Conservation (phyloP, 53 echinoderm and acorn worm genomes). For the Pentamera pediparva region DNA sequence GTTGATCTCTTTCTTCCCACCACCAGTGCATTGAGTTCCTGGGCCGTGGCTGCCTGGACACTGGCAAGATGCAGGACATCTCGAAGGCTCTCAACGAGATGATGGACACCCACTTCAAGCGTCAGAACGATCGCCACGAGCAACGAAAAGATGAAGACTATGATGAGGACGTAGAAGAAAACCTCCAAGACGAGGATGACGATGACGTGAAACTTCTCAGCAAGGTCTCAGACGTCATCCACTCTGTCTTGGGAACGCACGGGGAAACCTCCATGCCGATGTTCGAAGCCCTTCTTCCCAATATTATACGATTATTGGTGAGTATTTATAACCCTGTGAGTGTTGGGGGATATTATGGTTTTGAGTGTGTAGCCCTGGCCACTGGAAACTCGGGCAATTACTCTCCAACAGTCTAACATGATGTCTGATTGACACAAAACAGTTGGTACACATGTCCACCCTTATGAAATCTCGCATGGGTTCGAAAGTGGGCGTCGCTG, state of each 20-base stretch:
- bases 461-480: too few relatives aligned
- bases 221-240: slow-evolving; percentile 81
- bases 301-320: slow-evolving; percentile 75
- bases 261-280: slow-evolving; percentile 55
- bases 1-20: neutral
- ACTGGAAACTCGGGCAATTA: too few relatives aligned
- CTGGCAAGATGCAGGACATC: slow-evolving; percentile 67
- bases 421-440: too few relatives aligned
- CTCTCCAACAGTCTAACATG: too few relatives aligned
- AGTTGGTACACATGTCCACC: too few relatives aligned
- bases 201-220: slow-evolving; percentile 89
- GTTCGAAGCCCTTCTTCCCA: slow-evolving; percentile 72
- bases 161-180: slow-evolving; percentile 93
- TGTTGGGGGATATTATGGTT: too few relatives aligned
- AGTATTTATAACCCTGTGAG: too few relatives aligned
- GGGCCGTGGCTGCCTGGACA: slow-evolving; percentile 62
- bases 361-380: too few relatives aligned
- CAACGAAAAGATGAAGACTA: slow-evolving; percentile 99
- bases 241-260: slow-evolving; percentile 80
- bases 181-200: slow-evolving; percentile 96
- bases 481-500: too few relatives aligned
- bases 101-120: slow-evolving; percentile 90
- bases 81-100: slow-evolving; percentile 74
- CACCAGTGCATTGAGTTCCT: slow-evolving; percentile 85
- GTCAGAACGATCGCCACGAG: slow-evolving; percentile 81